Percentiles rank a stretch among this genome's conserved stretches.
phyloP scores from a whole-genome alignment of 2,113 vertebrate genomes.

The Spea multiplicata region DNA sequence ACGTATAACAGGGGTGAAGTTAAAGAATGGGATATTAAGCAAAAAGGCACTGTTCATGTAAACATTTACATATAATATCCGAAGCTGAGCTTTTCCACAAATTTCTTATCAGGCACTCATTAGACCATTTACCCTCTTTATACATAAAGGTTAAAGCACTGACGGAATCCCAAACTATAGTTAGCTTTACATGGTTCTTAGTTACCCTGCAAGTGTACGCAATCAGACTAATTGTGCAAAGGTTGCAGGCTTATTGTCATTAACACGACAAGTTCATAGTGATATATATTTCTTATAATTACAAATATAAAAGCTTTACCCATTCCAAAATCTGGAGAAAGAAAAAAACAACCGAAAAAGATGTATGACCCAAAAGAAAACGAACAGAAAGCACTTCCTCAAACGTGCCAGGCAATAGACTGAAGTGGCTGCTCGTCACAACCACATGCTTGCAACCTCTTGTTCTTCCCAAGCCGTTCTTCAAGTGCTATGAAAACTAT shows the following conservation, averaged over 20 bases:
- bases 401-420: conserved; percentile 52
- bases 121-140: not conserved
- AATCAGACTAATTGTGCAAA: conserved; percentile 65
- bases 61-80: conserved; percentile 14
- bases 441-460: conserved; percentile 51
- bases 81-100: not conserved
- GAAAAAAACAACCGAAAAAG: conserved; percentile 42
- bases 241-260: conserved; percentile 57
- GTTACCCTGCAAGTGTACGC: conserved; percentile 1
- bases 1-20: not conserved
- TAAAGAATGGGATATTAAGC: not conserved
- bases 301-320: conserved; percentile 71
- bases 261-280: conserved; percentile 53
- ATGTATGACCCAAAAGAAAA: conserved; percentile 52
- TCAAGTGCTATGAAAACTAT: conserved; percentile 48
- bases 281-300: conserved; percentile 60
- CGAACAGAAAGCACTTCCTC: conserved; percentile 48
- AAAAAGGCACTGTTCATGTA: conserved; percentile 41
- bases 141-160: not conserved
- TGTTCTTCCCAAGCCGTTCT: conserved; percentile 60
- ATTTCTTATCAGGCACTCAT: not conserved
- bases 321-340: conserved; percentile 56
- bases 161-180: not conserved
- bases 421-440: conserved; percentile 32
- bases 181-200: not conserved